Percentiles rank a stretch among this genome's conserved stretches.
These are phyloP conservation scores for Scaptomyza graminum DNA, from an alignment of 1,140 invertebrate genomes.

Conservation along the genomic window DNA sequence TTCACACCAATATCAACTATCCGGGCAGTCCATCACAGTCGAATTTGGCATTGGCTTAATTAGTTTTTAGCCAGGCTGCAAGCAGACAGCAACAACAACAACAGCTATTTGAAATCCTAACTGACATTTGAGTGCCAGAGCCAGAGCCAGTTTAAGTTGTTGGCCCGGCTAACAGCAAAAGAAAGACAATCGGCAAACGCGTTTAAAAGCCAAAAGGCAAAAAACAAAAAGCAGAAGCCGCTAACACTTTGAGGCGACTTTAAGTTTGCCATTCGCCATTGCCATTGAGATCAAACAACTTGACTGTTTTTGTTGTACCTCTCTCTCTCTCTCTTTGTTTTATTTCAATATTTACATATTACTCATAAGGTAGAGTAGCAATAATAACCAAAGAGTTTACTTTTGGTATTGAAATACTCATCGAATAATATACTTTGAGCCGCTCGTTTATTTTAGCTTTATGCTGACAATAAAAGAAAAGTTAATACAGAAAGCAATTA, in stretches of 20 bases:
- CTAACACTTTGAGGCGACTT: not conserved
- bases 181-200: constrained; percentile 17
- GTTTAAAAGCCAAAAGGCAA: constrained; percentile 36
- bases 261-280: constrained; percentile 7
- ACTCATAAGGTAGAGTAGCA: constrained; percentile 4
- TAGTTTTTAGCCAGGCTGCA: constrained; percentile 16
- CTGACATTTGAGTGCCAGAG: constrained; percentile 40
- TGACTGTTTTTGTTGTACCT: not conserved
- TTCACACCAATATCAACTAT: not conserved
- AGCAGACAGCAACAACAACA: constrained; percentile 1
- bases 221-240: constrained; percentile 13
- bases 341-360: constrained; percentile 18
- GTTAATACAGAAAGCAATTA: no score
- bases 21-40: constrained; percentile 28
- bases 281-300: not conserved
- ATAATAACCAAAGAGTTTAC: not conserved
- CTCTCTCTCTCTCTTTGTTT: constrained; percentile 12
- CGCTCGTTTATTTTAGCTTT: no score
- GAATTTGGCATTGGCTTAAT: constrained; percentile 43
- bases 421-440: no score
- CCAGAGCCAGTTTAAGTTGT: not conserved
- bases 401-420: no score
- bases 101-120: constrained; percentile 26
- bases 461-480: no score
- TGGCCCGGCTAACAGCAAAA: constrained; percentile 14